Conservation (phyloP, 2,797 vertebrate genomes). For the Pangasius djambal region DNA sequence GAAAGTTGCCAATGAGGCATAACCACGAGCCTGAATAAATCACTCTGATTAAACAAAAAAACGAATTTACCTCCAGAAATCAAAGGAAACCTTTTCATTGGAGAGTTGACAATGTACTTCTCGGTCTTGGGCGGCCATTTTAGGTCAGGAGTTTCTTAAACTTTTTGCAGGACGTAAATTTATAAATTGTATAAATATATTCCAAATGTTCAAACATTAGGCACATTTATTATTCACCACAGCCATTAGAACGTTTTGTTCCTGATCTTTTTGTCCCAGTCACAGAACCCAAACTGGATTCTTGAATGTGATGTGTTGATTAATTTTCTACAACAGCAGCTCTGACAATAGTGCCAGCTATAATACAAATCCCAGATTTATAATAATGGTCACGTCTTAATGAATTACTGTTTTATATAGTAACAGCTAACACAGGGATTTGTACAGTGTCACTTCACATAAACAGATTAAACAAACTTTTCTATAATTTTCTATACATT, state of each 20-base stretch:
- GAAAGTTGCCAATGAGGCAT: constrained; percentile 32
- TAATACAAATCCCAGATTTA: background rate
- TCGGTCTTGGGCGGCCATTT: background rate
- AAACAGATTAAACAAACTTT: background rate
- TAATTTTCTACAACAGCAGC: background rate
- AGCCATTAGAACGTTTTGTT: too few relatives aligned
- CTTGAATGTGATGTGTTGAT: background rate
- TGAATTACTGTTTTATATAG: background rate
- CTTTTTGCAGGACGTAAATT: background rate
- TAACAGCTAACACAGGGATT: background rate
- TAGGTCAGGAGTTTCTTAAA: background rate
- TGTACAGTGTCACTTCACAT: background rate
- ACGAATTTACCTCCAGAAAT: background rate
- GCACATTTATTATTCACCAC: background rate
- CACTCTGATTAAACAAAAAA: constrained; percentile 17
- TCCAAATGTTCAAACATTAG: background rate
- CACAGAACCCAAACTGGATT: background rate
- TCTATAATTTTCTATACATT: background rate
- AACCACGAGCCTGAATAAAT: constrained; percentile 17
- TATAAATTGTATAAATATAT: background rate
- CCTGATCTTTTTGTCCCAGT: background rate
- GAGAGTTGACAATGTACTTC: background rate
- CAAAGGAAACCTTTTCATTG: constrained; percentile 1
- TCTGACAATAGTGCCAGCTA: background rate
- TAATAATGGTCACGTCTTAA: background rate